Evolutionary conservation across 37 sponge, comb jelly and placozoan species (phyloP).

Genomic region (Dysidea cf. avara): DNA sequence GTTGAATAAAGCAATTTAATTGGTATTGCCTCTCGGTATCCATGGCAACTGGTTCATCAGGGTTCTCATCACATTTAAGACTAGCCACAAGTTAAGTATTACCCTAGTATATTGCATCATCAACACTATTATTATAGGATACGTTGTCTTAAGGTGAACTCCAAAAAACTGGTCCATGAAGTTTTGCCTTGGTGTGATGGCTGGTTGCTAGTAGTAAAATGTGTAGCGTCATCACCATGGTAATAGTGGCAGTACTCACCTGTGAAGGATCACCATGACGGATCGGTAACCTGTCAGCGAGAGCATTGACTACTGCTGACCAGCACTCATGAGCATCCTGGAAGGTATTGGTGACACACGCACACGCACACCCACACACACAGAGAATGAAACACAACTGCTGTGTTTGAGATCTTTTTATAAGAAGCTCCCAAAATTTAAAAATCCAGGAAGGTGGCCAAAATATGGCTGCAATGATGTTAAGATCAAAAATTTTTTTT

Average conservation of each 20-base stretch:
- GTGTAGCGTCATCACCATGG: too few species aligned
- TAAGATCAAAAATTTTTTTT: too few species aligned
- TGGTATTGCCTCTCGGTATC: slow-evolving; percentile 74
- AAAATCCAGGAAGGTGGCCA: too few species aligned
- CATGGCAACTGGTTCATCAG: slow-evolving; percentile 64
- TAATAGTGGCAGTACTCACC: too few species aligned
- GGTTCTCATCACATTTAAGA: slow-evolving; percentile 78
- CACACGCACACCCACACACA: too few species aligned
- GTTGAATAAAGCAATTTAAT: slow-evolving; percentile 84
- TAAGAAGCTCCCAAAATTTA: too few species aligned
- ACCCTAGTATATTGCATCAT: not conserved
- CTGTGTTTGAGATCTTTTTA: too few species aligned
- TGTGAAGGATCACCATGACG: too few species aligned
- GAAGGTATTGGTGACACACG: too few species aligned
- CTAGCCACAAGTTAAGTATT: not conserved
- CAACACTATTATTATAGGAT: not conserved
- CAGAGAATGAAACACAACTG: too few species aligned
- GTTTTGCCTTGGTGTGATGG: not conserved
- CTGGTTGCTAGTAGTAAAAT: not conserved
- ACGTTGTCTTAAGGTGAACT: slow-evolving; percentile 25
- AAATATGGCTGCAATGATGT: too few species aligned
- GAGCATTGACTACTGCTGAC: slow-evolving; percentile 56
- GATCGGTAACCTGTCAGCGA: too few species aligned
- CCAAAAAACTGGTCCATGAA: slow-evolving; percentile 18
- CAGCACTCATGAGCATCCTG: slow-evolving; percentile 99